Evolutionary conservation across 2,797 vertebrate species (phyloP).

Genomic region (Aeoliscus strigatus): DNA sequence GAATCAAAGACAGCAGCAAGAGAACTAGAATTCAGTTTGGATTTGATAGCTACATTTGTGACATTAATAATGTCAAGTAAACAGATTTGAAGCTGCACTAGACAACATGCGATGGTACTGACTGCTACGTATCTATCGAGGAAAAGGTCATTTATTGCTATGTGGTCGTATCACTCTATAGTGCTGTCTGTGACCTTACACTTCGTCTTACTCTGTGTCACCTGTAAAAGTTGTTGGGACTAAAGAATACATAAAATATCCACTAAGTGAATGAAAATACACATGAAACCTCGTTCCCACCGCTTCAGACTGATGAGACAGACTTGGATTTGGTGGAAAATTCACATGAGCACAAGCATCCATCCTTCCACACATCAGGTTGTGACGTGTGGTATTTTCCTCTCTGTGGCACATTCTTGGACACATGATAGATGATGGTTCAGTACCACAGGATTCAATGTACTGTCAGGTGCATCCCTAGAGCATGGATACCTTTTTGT

Average conservation of each 20-base stretch:
- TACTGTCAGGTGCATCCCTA: conserved; percentile 39
- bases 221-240: conserved; percentile 14
- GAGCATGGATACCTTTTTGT: conserved; percentile 34
- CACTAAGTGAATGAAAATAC: conserved; percentile 37
- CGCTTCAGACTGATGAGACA: conserved; percentile 48
- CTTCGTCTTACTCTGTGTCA: conserved; percentile 9
- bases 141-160: no score
- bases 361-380: conserved; percentile 47
- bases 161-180: no score
- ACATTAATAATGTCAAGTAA: conserved; percentile 30
- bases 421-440: conserved; percentile 43
- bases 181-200: conserved; percentile 6
- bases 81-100: conserved; percentile 26
- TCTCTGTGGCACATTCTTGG: conserved; percentile 32
- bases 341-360: conserved; percentile 48
- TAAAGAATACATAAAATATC: conserved; percentile 22
- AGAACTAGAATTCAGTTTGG: conserved; percentile 30
- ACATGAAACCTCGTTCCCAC: conserved; percentile 34
- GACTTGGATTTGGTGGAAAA: conserved; percentile 28
- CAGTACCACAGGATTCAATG: conserved; percentile 37
- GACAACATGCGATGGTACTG: conserved; percentile 7
- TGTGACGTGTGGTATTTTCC: conserved; percentile 26
- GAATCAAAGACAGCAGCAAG: conserved; percentile 34
- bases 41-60: conserved; percentile 34
- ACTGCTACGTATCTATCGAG: background rate